Evolutionary conservation across 2,113 vertebrate genomes (phyloP).

Genomic region (Polypterus bichir): DNA sequence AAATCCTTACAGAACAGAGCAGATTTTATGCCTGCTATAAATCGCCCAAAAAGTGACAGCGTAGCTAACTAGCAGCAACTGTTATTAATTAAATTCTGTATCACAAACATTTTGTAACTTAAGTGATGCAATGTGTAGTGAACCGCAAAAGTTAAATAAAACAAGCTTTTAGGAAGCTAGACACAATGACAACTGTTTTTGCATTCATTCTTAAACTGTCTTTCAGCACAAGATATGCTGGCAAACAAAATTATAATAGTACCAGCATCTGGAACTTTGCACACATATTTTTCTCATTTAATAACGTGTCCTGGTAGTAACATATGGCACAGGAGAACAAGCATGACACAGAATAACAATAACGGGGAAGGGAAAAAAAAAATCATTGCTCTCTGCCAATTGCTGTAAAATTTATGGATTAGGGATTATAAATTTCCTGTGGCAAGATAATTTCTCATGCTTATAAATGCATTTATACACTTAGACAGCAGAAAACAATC

Average conservation of each 20-base stretch:
- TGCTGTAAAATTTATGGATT: slow-evolving; percentile 15
- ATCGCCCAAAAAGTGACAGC: slow-evolving; percentile 32
- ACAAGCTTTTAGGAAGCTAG: slow-evolving; percentile 1
- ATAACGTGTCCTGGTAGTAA: slow-evolving; percentile 5
- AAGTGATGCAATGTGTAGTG: background rate
- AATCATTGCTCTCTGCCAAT: slow-evolving; percentile 1
- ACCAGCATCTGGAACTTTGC: slow-evolving; percentile 4
- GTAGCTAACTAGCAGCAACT: slow-evolving; percentile 8
- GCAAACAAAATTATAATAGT: background rate
- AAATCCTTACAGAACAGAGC: background rate
- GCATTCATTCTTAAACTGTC: slow-evolving; percentile 6
- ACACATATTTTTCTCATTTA: slow-evolving; percentile 17
- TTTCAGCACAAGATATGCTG: slow-evolving; percentile 4
- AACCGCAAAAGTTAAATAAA: background rate
- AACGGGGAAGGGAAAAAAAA: slow-evolving; percentile 1
- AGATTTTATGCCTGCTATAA: slow-evolving; percentile 28
- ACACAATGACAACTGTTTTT: slow-evolving; percentile 4
- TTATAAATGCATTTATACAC: slow-evolving; percentile 8
- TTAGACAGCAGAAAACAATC: slow-evolving; percentile 26
- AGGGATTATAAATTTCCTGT: slow-evolving; percentile 16
- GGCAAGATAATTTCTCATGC: slow-evolving; percentile 13
- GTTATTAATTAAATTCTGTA: slow-evolving; percentile 5
- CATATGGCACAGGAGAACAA: slow-evolving; percentile 1
- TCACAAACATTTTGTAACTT: slow-evolving; percentile 1
- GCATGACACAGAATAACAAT: background rate